Base-by-base conservation (phyloP, 37 sponge, comb jelly and placozoan genomes). In the Chondrosia reniformis region DNA sequence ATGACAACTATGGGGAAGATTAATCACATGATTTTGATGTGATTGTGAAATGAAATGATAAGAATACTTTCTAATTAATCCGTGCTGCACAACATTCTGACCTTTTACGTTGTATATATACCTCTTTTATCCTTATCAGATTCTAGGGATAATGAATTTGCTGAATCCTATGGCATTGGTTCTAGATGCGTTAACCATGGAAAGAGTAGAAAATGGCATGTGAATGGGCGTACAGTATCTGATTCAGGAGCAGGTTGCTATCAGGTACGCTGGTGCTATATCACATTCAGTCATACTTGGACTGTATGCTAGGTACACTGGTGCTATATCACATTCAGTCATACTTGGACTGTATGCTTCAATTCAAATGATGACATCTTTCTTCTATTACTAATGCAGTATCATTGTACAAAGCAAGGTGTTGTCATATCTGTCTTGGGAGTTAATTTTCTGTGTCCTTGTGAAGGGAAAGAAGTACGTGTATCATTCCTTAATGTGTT, bases 391-490 rank as follows among this genome's bases (percentile, higher is more conserved):
- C 7, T 6, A 56, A 8, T 6, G 58, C 58, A 56, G 58, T 56
- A 56, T 6, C 27, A 28, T 28, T 56, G 58, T 28, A 56, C 58
- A 28, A 6, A 6, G 27, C 3, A 28, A 28, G 58, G 58, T 28
- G n/a, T 56, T 24, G 58, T 56, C 2, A 28, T 56, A 24, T 28
- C 27, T 56, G 58, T 56, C 27, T 28, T 56, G 58, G 58, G 58
- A 56, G 58, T 56, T 6, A 56, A 56, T 28, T 56, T 28, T 28
- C n/a, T 28, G 27, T 56, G 58, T 6, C 58, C 58, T 28, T 56
- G 58, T 56, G 58, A 56, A 56, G 58, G 58, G 58, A 56, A 8
- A 28, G 58, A 56, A 28, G 58, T 56, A 28, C n/a, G 58, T 56
- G 3, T n/a, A n/a, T n/a, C n/a, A n/a, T n/a, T n/a, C n/a, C n/a